Base-by-base conservation (phyloP, 2,797 vertebrate species). In the Mus caroli region DNA sequence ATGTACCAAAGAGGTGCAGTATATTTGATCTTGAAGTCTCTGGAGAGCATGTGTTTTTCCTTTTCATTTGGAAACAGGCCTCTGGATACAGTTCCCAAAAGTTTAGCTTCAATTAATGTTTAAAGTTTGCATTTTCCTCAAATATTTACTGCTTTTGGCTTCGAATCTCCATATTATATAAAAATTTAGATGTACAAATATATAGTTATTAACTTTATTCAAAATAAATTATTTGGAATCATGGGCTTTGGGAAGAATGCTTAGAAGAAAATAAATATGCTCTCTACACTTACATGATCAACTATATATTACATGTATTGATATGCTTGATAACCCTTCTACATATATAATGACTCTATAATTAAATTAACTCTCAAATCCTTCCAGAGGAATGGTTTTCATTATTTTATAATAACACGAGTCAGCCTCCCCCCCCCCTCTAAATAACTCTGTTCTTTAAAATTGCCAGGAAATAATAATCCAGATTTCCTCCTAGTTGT, bases 31-130 rank as follows among this genome's bases (percentile, higher is more conserved):
- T 91, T 91, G 60, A 67, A 84, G 62, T 95, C 79, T 84, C 58
- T 69, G 22, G 19, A 95, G 12, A 93, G n/a, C 22, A 15, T 78
- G 10, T 82, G n/a, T 95, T 79, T 82, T 95, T 79, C 77, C 84
- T 97, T 96, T 96, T 91, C 50, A 80, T 8, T 90, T 96, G 73
- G 77, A 96, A 95, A 22, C 77, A 93, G 52, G 26, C 73, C 77
- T 96, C 46, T 80, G 46, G 79, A 19, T 92, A 78, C 14, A 82
- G 73, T 89, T 96, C 22, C 50, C 69, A 97, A 92, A 90, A 79
- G 91, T 94, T 96, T 95, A 93, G 34, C n/a, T 96, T 96, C 64
- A 90, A 20, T 94, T 92, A 95, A 76, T 96, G 89, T 88, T 95
- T 94, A 75, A 90, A 15, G 24, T 94, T 97, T 85, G 37, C 8